Conservation (phyloP, 2,113 vertebrate species). For the Lasiurus borealis region DNA sequence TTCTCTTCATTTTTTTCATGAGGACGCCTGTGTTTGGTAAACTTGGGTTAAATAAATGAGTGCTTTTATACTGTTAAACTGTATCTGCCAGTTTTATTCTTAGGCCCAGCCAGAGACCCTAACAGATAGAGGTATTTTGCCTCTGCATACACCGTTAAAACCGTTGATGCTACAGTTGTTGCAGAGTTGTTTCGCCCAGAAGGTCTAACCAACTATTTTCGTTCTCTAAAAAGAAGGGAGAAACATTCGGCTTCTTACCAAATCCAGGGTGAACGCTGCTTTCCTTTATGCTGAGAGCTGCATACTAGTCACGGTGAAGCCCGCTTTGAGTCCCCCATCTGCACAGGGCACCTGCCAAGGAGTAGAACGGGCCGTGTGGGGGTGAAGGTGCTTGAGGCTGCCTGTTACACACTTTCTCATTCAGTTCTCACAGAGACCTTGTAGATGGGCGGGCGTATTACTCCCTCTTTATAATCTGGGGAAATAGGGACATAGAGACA, state of each 20-base stretch:
- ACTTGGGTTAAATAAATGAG: neutral
- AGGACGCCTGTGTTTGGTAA: neutral
- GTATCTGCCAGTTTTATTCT: neutral
- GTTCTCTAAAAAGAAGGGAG: neutral
- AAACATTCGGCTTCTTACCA: neutral
- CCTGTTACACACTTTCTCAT: neutral
- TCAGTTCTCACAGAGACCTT: neutral
- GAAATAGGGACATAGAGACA: neutral
- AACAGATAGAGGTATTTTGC: neutral
- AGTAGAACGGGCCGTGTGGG: neutral
- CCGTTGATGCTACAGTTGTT: neutral
- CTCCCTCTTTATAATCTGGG: neutral
- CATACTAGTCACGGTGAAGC: neutral
- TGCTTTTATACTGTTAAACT: neutral
- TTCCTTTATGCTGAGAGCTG: neutral
- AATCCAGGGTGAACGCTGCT: neutral
- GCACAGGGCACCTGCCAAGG: neutral
- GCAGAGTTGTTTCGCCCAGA: neutral
- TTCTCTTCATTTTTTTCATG: neutral
- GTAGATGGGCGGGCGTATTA: neutral
- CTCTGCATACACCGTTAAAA: neutral
- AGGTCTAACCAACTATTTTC: neutral
- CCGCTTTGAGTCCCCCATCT: neutral
- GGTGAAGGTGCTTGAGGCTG: neutral
- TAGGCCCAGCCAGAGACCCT: neutral